Conservation (phyloP, 2,888 invertebrate genomes). For the Hydraecia micacea region DNA sequence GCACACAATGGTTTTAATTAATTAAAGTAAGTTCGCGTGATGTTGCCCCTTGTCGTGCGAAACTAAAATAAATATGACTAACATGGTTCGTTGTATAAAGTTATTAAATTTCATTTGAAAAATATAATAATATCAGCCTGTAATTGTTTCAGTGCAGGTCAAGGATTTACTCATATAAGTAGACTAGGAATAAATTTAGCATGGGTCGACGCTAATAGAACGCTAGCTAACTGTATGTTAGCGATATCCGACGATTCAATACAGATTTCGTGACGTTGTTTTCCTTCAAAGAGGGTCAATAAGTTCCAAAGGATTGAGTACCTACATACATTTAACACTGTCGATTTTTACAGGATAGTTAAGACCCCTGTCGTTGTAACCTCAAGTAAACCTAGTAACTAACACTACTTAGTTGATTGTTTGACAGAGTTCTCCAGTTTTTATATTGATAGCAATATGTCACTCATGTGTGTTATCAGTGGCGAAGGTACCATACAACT, state of each 20-base stretch:
- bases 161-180: conserved; percentile 25
- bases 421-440: too few relatives aligned
- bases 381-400: too few relatives aligned
- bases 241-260: neutral
- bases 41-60: conserved; percentile 38
- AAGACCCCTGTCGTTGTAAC: too few relatives aligned
- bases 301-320: too few relatives aligned
- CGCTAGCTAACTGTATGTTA: neutral
- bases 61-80: conserved; percentile 51
- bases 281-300: neutral
- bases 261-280: neutral
- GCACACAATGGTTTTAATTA: conserved; percentile 49
- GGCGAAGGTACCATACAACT: too few relatives aligned
- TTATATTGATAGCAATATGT: too few relatives aligned
- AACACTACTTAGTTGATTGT: too few relatives aligned
- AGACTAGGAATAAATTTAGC: neutral
- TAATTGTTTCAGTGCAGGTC: conserved; percentile 23
- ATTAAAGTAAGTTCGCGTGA: conserved; percentile 63
- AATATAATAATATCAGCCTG: conserved; percentile 18
- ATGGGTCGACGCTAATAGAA: neutral
- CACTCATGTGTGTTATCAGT: too few relatives aligned
- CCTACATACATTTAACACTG: neutral
- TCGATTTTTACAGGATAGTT: neutral
- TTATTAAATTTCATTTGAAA: conserved; percentile 20
- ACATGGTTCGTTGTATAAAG: conserved; percentile 18